A percentile compares a stretch with the other conserved stretches of the same genome.
Evolutionary conservation across 2,888 invertebrate species (phyloP).

Genomic region (Marronus borbonicus): DNA sequence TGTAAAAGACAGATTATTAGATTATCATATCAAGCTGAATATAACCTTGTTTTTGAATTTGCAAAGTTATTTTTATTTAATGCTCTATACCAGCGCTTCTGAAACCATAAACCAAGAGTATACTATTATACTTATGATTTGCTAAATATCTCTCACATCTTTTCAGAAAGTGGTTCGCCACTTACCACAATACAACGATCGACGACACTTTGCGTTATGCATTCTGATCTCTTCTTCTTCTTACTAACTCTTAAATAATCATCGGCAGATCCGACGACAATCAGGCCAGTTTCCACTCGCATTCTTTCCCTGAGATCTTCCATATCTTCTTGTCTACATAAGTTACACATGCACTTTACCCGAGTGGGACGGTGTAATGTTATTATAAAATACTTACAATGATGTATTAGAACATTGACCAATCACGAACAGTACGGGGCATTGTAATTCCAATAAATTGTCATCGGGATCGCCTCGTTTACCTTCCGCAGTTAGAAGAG

Average conservation of each 20-base stretch:
- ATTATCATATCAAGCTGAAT: no score
- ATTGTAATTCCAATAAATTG: slow-evolving; percentile 79
- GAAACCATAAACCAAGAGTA: no score
- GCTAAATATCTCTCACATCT: no score
- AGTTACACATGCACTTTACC: neutral
- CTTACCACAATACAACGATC: slow-evolving; percentile 82
- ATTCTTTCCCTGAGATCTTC: slow-evolving; percentile 84
- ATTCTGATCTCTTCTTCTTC: slow-evolving; percentile 80
- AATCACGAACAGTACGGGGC: slow-evolving; percentile 84
- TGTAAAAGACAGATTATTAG: no score
- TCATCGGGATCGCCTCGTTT: slow-evolving; percentile 83
- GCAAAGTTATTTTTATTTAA: no score
- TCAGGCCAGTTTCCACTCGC: slow-evolving; percentile 82
- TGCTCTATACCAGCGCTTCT: no score
- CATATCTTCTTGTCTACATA: slow-evolving; percentile 79
- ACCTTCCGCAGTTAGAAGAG: slow-evolving; percentile 81
- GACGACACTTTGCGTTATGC: slow-evolving; percentile 85
- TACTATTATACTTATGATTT: no score
- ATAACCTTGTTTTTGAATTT: no score
- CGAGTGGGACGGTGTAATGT: neutral
- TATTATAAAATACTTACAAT: slow-evolving; percentile 33
- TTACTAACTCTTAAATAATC: slow-evolving; percentile 81
- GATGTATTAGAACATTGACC: slow-evolving; percentile 81
- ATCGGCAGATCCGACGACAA: slow-evolving; percentile 87
- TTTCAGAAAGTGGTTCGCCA: slow-evolving; percentile 9